Evolutionary conservation across 2,888 invertebrate species (phyloP).

Genomic region (Dyspetes luteomarginatus): DNA sequence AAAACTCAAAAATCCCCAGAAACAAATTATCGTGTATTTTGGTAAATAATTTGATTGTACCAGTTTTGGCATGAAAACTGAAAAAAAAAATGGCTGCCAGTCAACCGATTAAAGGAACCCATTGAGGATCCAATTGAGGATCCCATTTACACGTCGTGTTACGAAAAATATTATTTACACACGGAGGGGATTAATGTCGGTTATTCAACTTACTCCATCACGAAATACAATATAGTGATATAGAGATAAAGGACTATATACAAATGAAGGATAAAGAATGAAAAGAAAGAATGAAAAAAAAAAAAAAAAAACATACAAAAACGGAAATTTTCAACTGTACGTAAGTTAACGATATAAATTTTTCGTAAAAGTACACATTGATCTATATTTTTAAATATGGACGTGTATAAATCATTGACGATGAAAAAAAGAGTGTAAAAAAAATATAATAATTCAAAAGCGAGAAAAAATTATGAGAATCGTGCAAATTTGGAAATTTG

Average conservation of each 20-base stretch:
- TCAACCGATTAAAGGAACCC: too few relatives aligned
- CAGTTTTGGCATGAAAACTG: too few relatives aligned
- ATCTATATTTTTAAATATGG: conserved; percentile 81
- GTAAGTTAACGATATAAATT: conserved; percentile 44
- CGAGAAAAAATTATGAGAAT: not conserved
- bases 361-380: conserved; percentile 76
- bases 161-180: too few relatives aligned
- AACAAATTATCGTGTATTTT: too few relatives aligned
- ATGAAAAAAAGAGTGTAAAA: conserved; percentile 21
- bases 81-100: too few relatives aligned
- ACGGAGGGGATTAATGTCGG: too few relatives aligned
- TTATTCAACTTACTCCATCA: conserved; percentile 60
- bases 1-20: too few relatives aligned
- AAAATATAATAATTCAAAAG: not conserved
- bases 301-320: conserved; percentile 1
- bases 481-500: not conserved
- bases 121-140: too few relatives aligned
- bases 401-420: conserved; percentile 68
- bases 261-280: conserved; percentile 14
- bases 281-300: conserved; percentile 27
- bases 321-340: conserved; percentile 61
- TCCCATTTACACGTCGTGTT: too few relatives aligned
- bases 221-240: conserved; percentile 66
- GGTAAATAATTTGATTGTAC: too few relatives aligned
- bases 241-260: conserved; percentile 55